phyloP scores from a whole-genome alignment of 2,113 vertebrate genomes.

The Tonatia bakeri region DNA sequence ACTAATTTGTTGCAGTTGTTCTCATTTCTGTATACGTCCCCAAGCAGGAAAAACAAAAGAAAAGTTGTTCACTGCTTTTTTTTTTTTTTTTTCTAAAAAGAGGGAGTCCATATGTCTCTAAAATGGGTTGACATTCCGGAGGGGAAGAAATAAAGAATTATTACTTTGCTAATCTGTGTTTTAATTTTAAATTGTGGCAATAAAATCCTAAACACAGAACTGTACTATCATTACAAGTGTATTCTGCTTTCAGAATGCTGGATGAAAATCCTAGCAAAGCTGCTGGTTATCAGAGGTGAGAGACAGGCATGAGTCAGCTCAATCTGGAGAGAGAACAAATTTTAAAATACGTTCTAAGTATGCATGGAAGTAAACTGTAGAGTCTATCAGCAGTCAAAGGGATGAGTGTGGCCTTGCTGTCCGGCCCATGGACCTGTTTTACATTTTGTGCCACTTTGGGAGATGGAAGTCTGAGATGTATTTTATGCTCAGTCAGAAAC shows the following conservation, averaged over 20 bases:
- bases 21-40: not conserved
- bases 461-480: not conserved
- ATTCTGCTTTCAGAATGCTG: not conserved
- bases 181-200: conserved; percentile 2
- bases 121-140: not conserved
- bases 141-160: not conserved
- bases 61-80: conserved; percentile 12
- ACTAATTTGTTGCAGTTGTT: conserved; percentile 24
- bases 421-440: not conserved
- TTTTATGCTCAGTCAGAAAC: conserved; percentile 1
- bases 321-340: not conserved
- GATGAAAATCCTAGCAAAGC: not conserved
- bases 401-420: not conserved
- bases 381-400: not conserved
- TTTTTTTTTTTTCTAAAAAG: not conserved
- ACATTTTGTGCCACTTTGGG: not conserved
- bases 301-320: not conserved
- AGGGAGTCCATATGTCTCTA: not conserved
- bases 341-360: not conserved
- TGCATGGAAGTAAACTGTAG: not conserved
- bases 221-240: not conserved
- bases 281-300: not conserved
- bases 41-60: not conserved
- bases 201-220: not conserved
- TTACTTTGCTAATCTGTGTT: not conserved